Conservation (phyloP, 2,888 invertebrate species). For the Cephus sareptanus region DNA sequence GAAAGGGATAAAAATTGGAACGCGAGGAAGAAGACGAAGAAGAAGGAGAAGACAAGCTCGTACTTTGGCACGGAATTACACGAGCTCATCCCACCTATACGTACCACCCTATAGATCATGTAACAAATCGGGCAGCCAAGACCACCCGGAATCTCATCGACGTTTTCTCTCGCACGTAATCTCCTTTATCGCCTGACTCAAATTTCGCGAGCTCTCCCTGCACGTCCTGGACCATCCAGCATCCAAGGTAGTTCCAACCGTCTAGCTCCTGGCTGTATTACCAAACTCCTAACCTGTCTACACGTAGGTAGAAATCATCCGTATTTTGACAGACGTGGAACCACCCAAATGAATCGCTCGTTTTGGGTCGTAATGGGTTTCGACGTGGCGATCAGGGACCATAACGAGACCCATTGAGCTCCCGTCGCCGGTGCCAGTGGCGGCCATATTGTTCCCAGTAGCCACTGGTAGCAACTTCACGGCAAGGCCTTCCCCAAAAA, state of each 20-base stretch:
- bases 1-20: neutral
- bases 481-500: neutral
- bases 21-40: neutral
- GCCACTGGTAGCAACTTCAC: neutral
- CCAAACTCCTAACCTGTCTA: constrained; percentile 26
- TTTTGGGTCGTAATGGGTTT: constrained; percentile 41
- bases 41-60: neutral
- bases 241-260: neutral
- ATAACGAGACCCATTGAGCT: neutral
- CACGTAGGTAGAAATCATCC: constrained; percentile 39
- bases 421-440: neutral
- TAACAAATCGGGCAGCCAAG: neutral
- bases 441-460: neutral
- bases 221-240: neutral
- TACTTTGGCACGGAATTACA: neutral
- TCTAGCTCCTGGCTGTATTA: neutral
- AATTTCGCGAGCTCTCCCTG: neutral
- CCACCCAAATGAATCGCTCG: constrained; percentile 29
- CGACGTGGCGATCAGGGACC: constrained; percentile 28
- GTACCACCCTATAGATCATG: neutral
- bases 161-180: neutral
- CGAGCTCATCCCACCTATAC: neutral
- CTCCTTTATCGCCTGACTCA: neutral
- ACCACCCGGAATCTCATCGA: neutral
- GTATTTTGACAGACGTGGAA: constrained; percentile 49